Conservation (phyloP, 2,113 vertebrate species). For the Engraulis encrasicolus region DNA sequence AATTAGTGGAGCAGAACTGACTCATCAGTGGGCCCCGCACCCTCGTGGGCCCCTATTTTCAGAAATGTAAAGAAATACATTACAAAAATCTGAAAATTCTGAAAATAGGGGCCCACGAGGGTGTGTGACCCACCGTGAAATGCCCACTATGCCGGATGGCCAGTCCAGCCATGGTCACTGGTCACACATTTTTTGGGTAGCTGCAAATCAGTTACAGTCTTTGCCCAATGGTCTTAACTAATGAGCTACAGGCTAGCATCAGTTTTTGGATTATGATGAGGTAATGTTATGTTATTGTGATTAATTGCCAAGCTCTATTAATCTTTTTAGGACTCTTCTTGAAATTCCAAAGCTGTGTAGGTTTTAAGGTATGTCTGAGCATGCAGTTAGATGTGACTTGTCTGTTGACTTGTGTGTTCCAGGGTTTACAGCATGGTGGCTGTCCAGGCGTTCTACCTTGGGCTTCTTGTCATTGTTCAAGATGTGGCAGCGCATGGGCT, state of each 20-base stretch:
- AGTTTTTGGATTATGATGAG: not conserved
- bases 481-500: conserved; percentile 30
- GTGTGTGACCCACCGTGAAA: too few species aligned
- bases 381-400: not conserved
- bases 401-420: not conserved
- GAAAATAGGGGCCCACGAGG: too few species aligned
- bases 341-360: not conserved
- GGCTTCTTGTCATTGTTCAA: conserved; percentile 23
- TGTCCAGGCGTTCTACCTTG: conserved; percentile 5
- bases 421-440: conserved; percentile 42
- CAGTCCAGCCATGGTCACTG: too few species aligned
- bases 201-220: not conserved
- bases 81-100: too few species aligned
- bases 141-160: too few species aligned
- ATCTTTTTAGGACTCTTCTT: not conserved
- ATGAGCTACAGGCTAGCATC: not conserved
- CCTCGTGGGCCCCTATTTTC: too few species aligned
- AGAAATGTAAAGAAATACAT: too few species aligned
- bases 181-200: too few species aligned
- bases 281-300: not conserved
- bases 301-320: not conserved
- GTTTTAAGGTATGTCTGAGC: not conserved
- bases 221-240: not conserved
- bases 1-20: too few species aligned
- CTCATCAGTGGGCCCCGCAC: too few species aligned